These are phyloP conservation scores for Styela clava DNA, from an alignment of 23 tunicate species.

Conservation along the genomic window DNA sequence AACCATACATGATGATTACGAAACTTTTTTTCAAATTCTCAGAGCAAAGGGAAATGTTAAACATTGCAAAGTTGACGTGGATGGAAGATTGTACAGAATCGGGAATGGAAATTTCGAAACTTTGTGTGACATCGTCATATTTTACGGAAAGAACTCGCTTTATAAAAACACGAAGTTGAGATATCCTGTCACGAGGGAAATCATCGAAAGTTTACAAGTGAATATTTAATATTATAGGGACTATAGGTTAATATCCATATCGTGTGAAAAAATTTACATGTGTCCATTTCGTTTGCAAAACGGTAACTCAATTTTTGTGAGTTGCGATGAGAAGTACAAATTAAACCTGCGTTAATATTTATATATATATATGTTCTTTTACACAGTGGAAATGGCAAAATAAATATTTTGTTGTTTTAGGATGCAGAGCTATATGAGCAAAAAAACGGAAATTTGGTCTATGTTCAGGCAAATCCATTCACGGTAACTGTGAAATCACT, in stretches of 20 bases:
- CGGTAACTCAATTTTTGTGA: too few species aligned
- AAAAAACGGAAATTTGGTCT: too few species aligned
- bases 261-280: neutral
- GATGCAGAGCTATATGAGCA: too few species aligned
- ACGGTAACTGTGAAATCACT: slow-evolving; percentile 76
- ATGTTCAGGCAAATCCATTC: slow-evolving; percentile 53
- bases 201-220: slow-evolving; percentile 26
- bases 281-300: too few species aligned
- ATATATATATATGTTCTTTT: too few species aligned
- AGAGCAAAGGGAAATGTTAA: slow-evolving; percentile 79
- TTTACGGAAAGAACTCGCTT: slow-evolving; percentile 70
- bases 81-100: slow-evolving; percentile 65
- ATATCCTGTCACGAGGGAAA: slow-evolving; percentile 63
- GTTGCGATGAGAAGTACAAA: too few species aligned
- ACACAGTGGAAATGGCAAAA: too few species aligned
- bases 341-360: too few species aligned
- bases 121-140: slow-evolving; percentile 59
- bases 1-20: too few species aligned
- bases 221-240: too few species aligned
- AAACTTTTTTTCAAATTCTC: too few species aligned
- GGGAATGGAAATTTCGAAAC: slow-evolving; percentile 86
- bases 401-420: too few species aligned
- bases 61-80: slow-evolving; percentile 81
- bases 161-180: slow-evolving; percentile 57
- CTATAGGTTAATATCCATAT: neutral